A percentile compares a stretch with the other conserved stretches of the same genome.
Conservation (phyloP, 1,140 invertebrate species). For the Agraylea sexmaculata region DNA sequence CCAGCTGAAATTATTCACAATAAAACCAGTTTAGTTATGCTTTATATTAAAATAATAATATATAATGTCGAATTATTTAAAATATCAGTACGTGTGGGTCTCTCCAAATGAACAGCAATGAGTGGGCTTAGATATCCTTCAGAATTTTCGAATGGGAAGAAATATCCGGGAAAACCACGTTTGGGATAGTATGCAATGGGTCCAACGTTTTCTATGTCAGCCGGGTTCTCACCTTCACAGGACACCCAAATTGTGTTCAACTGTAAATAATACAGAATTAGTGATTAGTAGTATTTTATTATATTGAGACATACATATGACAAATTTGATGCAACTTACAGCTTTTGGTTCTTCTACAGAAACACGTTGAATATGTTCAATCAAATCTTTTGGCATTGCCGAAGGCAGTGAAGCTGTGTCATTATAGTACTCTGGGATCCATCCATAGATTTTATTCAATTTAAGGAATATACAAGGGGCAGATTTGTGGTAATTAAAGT, state of each 20-base stretch:
- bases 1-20: slow-evolving; percentile 49
- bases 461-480: slow-evolving; percentile 75
- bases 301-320: too few species aligned
- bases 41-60: neutral
- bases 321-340: slow-evolving; percentile 24
- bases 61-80: neutral
- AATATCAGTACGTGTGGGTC: slow-evolving; percentile 51
- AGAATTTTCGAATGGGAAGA: slow-evolving; percentile 68
- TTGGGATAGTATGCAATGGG: slow-evolving; percentile 59
- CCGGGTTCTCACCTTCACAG: slow-evolving; percentile 80
- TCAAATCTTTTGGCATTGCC: slow-evolving; percentile 53
- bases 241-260: slow-evolving; percentile 75
- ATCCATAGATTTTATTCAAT: slow-evolving; percentile 68
- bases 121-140: slow-evolving; percentile 79
- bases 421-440: slow-evolving; percentile 61
- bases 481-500: slow-evolving; percentile 63
- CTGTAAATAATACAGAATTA: slow-evolving; percentile 30
- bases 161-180: slow-evolving; percentile 70
- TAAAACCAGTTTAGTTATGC: neutral
- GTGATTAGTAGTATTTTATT: too few species aligned
- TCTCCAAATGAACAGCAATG: slow-evolving; percentile 72
- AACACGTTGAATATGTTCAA: slow-evolving; percentile 45
- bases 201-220: slow-evolving; percentile 80
- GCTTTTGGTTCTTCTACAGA: slow-evolving; percentile 27
- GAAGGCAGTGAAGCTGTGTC: slow-evolving; percentile 44